A percentile compares a stretch with the other conserved stretches of the same genome.
These are phyloP conservation scores for Schizopygopsis pylzovi DNA, from an alignment of 2,797 vertebrate species.

Conservation along the genomic window DNA sequence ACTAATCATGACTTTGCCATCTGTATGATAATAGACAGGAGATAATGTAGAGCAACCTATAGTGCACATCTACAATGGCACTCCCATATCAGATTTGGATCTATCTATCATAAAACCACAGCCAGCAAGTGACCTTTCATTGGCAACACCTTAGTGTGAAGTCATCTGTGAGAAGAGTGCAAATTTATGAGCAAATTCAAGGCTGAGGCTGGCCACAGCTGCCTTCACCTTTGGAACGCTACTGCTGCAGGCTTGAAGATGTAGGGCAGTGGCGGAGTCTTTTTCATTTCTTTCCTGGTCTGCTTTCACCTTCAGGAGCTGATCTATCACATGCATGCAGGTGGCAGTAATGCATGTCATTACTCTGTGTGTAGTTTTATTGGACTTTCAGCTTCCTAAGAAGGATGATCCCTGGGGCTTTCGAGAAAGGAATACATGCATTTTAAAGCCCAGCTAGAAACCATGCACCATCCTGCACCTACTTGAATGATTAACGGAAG, in stretches of 20 bases:
- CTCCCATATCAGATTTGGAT: constrained; percentile 10
- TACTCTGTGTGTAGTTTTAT: constrained; percentile 68
- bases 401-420: constrained; percentile 58
- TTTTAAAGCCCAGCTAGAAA: constrained; percentile 66
- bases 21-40: background rate
- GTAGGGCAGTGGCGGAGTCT: constrained; percentile 2
- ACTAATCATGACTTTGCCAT: constrained; percentile 9
- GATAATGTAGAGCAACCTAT: background rate
- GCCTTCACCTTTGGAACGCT: constrained; percentile 51
- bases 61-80: background rate
- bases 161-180: constrained; percentile 58
- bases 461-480: constrained; percentile 55
- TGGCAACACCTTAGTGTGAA: constrained; percentile 54
- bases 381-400: constrained; percentile 56
- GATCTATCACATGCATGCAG: constrained; percentile 64
- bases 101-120: constrained; percentile 11
- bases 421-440: constrained; percentile 61
- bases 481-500: constrained; percentile 65
- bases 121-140: constrained; percentile 67
- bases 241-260: constrained; percentile 44
- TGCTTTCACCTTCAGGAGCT: constrained; percentile 64
- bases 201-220: constrained; percentile 55
- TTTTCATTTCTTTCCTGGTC: constrained; percentile 55
- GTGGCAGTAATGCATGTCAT: constrained; percentile 72
- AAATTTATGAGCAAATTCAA: constrained; percentile 69